Evolutionary conservation across 2,113 vertebrate genomes (phyloP), one percentile per base, ranked within the genome.

Genomic region (Trichomycterus rosablanca): DNA sequence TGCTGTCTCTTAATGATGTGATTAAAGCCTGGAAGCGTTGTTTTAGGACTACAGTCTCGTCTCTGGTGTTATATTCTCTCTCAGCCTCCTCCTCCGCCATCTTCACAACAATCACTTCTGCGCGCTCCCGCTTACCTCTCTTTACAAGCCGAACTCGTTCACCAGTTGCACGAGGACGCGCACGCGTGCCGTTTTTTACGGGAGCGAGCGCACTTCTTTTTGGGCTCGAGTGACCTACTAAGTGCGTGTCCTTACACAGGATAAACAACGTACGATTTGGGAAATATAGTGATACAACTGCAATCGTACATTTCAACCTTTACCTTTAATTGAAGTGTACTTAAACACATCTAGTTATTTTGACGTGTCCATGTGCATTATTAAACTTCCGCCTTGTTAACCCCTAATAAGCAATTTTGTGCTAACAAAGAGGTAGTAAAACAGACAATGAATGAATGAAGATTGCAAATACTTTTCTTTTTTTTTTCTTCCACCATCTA

Each of bases 21-120:
- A 89, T 92, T 74, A 96, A 80, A 74, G 85, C 86, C 75, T 88
- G 86, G 77, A 96, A 88, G 66, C 89, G 87, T 67, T 89, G 86
- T 66, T 87, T 86, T 69, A 96, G 81, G 73, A 84, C 89, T 78
- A 80, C 89, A 78, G 89, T 84, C 62, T 91, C 91, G 76, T 79
- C 85, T 72, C 80, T 83, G 81, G 79, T 88, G 62, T 90, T 81
- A 84, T 89, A 89, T 84, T 93, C 91, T 86, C 82, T 89, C 80
- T 93, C 93, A 86, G 91, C 93, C 91, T 96, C 94, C 77, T 92
- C 93, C 91, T 93, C 94, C 94, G 94, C 94, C 94, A 97, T 97
- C 91, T 97, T 97, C 92, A 91, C 91, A 91, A 89, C 93, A 92
- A 89, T 90, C 90, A 93, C 91, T 88, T 91, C 89, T 28, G 59